phyloP scores from a whole-genome alignment of 2,888 invertebrate species.

The Pediacus dermestoides region DNA sequence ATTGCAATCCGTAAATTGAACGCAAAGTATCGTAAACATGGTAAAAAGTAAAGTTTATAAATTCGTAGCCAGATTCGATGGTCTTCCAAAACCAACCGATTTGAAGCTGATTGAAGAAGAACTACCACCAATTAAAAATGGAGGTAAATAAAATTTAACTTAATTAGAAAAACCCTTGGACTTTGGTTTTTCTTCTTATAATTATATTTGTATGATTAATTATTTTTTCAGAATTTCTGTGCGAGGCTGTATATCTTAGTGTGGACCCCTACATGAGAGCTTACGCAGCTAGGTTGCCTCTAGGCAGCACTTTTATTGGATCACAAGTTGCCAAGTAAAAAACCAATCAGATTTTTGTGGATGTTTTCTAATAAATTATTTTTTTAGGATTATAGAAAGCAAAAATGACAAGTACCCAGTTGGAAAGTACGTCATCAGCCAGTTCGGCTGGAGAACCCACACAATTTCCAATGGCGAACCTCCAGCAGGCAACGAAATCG shows the following conservation, averaged over 20 bases:
- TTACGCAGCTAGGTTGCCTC: conserved; percentile 50
- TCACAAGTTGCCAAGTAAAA: conserved; percentile 65
- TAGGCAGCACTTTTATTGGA: conserved; percentile 64
- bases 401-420: conserved; percentile 62
- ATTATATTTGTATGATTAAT: too few species aligned
- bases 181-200: too few species aligned
- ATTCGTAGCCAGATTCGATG: conserved; percentile 62
- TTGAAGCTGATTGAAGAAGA: conserved; percentile 65
- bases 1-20: too few species aligned
- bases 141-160: too few species aligned
- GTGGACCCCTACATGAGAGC: conserved; percentile 72
- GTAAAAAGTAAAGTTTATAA: conserved; percentile 59
- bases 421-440: conserved; percentile 60
- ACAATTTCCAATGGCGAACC: conserved; percentile 52
- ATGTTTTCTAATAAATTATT: too few species aligned
- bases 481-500: too few species aligned
- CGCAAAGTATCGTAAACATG: conserved; percentile 27
- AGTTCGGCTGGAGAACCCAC: conserved; percentile 67
- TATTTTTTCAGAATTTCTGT: conserved; percentile 59
- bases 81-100: conserved; percentile 62
- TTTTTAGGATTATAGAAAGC: conserved; percentile 67
- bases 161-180: too few species aligned
- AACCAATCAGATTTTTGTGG: too few species aligned
- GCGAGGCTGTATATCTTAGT: conserved; percentile 65
- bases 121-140: conserved; percentile 61